Evolutionary conservation across 2,888 invertebrate genomes (phyloP), one percentile per base, ranked within the genome.

Genomic region (Tetanocera ferruginea): DNA sequence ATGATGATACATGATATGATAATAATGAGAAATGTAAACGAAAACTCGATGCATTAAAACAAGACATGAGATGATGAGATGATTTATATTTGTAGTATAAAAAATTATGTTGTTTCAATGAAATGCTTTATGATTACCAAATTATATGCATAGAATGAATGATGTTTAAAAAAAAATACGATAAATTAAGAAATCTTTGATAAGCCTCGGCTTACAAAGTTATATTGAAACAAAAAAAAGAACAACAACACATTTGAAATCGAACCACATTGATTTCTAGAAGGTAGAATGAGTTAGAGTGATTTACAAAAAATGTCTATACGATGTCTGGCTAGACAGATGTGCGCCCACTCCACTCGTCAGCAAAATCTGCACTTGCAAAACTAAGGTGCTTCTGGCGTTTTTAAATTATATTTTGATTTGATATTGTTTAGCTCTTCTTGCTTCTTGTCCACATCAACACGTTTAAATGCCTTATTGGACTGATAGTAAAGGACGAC

Each of bases 401-500:
- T 90, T 83, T 92, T 91, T 81, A 97, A 93, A 80, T 97, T 97
- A 91, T 97, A 98, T 90, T 98, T 98, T 82, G 96, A 95, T 91
- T 98, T 98, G 89, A 98, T 93, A 88, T 97, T 96, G 87, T 98
- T 97, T 77, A 98, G 92, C 90, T 98, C 98, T 89, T 98, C 98
- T 89, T 96, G 94, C 90, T 98, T 98, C 91, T 98, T 98, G 87
- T 97, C 97, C 83, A 96, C 93, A 89, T 98, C 98, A 81, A 97
- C 93, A 83, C 97, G 95, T 91, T 98, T 98, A 90, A 98, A 98
- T 70, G 98, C 98, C 91, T 97, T 97, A 86, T 95, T 97, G 49
- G 96, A 95, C 91, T 99, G 98, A 89, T 99, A 99, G 90, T 99
- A 99, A 8, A 99, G 91, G 1, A 99, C 99, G n/a, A 99, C 99